A percentile compares a stretch with the other conserved stretches of the same genome.
Evolutionary conservation across 1,140 invertebrate genomes (phyloP).

Genomic region (Philotrypesis tridentata): DNA sequence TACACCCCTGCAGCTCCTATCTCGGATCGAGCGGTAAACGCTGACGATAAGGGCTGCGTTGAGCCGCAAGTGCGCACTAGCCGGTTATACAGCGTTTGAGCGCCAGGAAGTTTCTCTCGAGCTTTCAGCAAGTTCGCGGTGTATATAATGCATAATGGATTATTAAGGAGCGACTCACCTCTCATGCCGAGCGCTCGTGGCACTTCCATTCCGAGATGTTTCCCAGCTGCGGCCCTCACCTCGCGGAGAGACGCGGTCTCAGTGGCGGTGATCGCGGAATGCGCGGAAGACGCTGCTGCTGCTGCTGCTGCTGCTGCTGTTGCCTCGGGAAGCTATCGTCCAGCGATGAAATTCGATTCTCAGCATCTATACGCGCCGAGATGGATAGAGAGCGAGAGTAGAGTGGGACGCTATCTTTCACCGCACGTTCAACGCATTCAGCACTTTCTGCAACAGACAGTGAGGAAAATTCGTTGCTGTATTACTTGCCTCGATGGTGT

Average conservation of each 20-base stretch:
- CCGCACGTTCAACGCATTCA: slow-evolving; percentile 11
- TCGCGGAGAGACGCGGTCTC: slow-evolving; percentile 47
- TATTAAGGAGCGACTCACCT: slow-evolving; percentile 56
- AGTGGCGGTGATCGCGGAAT: slow-evolving; percentile 37
- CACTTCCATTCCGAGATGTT: slow-evolving; percentile 47
- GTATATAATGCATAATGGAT: background rate
- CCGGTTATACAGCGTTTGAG: too few relatives aligned
- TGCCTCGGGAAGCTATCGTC: slow-evolving; percentile 32
- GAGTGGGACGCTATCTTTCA: slow-evolving; percentile 44
- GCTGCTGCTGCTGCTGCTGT: too few relatives aligned
- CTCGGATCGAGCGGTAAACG: too few relatives aligned
- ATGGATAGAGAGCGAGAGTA: too few relatives aligned
- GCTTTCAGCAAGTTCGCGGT: background rate
- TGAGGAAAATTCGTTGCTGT: background rate
- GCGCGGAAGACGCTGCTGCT: background rate
- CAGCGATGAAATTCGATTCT: slow-evolving; percentile 43
- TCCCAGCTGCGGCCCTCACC: slow-evolving; percentile 41
- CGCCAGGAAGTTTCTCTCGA: too few relatives aligned
- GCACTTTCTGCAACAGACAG: slow-evolving; percentile 50
- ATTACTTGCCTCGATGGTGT: too few relatives aligned
- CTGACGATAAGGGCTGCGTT: too few relatives aligned
- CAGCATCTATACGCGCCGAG: slow-evolving; percentile 42
- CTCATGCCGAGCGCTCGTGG: slow-evolving; percentile 60
- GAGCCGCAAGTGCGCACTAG: too few relatives aligned
- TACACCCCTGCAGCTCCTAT: too few relatives aligned